phyloP scores from a whole-genome alignment of 2,888 invertebrate species.

The Griposia aprilina region DNA sequence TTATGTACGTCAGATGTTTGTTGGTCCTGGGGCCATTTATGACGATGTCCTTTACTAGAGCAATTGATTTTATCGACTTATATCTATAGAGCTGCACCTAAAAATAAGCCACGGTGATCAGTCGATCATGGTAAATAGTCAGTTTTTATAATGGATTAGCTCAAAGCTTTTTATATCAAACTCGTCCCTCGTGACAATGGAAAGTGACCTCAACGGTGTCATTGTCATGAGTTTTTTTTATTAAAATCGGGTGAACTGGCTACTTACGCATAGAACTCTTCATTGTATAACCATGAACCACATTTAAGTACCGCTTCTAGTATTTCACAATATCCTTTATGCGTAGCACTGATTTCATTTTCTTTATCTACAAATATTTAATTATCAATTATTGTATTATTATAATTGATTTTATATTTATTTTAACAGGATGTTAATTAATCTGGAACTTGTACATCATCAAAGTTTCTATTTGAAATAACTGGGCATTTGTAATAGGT shows the following conservation, averaged over 20 bases:
- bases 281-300: constrained; percentile 76
- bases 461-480: constrained; percentile 20
- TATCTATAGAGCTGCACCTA: background rate
- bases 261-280: constrained; percentile 71
- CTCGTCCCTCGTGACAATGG: constrained; percentile 65
- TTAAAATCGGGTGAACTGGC: constrained; percentile 62
- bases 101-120: constrained; percentile 5
- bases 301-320: constrained; percentile 67
- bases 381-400: background rate
- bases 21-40: no score
- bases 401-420: background rate
- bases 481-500: constrained; percentile 25
- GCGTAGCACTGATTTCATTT: constrained; percentile 22
- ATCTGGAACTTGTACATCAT: background rate
- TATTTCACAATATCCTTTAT: constrained; percentile 43
- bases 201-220: constrained; percentile 75
- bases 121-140: constrained; percentile 23
- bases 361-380: constrained; percentile 28
- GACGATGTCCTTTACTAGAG: no score
- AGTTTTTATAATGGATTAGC: constrained; percentile 27
- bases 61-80: background rate
- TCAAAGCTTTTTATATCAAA: constrained; percentile 48
- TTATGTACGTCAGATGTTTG: no score
- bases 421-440: background rate
- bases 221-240: constrained; percentile 72